Conservation (phyloP, 2,888 invertebrate genomes). For the Lasioglossum oenotherae region DNA sequence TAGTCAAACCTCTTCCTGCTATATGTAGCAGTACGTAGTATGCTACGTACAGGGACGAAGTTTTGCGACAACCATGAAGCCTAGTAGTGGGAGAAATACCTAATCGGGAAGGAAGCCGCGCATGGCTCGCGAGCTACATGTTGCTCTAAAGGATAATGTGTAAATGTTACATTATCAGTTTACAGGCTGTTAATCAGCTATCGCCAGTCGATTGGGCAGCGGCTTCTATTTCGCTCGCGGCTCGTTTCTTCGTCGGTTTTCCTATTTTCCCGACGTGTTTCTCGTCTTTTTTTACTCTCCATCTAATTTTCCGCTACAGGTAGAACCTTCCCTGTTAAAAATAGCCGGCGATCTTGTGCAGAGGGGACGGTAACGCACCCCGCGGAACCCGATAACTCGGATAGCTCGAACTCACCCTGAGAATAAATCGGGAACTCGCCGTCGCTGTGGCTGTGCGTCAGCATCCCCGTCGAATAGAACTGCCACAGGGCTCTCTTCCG, state of each 20-base stretch:
- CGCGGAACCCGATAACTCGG: neutral
- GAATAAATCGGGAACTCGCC: constrained; percentile 93
- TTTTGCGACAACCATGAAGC: too few relatives aligned
- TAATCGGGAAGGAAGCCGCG: too few relatives aligned
- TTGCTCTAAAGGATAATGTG: too few relatives aligned
- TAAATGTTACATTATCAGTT: too few relatives aligned
- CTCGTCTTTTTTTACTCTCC: neutral
- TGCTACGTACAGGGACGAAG: too few relatives aligned
- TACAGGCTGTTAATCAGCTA: neutral
- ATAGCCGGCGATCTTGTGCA: neutral
- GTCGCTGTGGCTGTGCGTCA: constrained; percentile 94
- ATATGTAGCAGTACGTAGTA: too few relatives aligned
- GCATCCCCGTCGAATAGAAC: constrained; percentile 85
- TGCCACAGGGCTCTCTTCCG: constrained; percentile 78
- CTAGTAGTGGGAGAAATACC: too few relatives aligned
- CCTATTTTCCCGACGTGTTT: neutral
- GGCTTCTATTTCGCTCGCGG: neutral
- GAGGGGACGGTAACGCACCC: neutral
- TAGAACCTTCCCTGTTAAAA: constrained; percentile 5
- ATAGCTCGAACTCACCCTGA: constrained; percentile 87
- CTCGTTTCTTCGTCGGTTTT: neutral
- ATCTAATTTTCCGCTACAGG: constrained; percentile 4
- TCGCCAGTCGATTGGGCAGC: neutral
- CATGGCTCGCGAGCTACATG: too few relatives aligned
- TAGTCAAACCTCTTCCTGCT: too few relatives aligned